Base-by-base conservation (phyloP, 2,888 invertebrate genomes). In the Galerucella nymphaeae region DNA sequence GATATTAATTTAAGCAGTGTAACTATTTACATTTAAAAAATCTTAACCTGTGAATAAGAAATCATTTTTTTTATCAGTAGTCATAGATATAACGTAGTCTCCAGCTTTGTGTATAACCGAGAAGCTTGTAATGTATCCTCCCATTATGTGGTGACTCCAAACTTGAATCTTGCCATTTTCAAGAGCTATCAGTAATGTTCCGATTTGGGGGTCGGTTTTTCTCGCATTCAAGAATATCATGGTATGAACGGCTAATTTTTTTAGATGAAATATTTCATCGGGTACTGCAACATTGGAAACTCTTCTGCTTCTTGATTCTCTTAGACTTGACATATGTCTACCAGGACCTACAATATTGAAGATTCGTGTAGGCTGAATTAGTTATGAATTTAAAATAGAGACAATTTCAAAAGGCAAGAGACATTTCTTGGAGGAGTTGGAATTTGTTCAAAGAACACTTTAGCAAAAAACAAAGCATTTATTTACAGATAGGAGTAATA, bases 141-240 rank as follows among this genome's bases (percentile, higher is more conserved):
- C 94, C 13, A 89, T 90, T 53, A 70, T 42, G 85, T 94, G 93
- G 84, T 94, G 93, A 18, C 94, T 94, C 93, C 95, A 96, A 23
- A 93, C 89, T 87, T 96, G 93, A 74, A 94, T 88, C 71, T 89
- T 87, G 0, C 96, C 96, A 77, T 93, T 93, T 82, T 93, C 93
- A 75, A 95, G 85, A 0, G 93, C 89, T 0, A 95, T 89, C 66
- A 95, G 84, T 13, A 96, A 86, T 0, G 92, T 91, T 11, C 93
- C 95, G 87, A 84, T 63, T 72, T 80, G 75, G 0, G 88, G 87
- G 45, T 86, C 86, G 83, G 89, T 87, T 68, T 77, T 81, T 70
- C 95, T 88, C 0, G 89, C 89, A 70, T 88, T 85, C 30, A 96
- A 87, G 84, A 93, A 94, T 66, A 93, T 82, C 83, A 93, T 89